phyloP scores from a whole-genome alignment of 2,888 invertebrate genomes.

The Eugnorisma glareosa region DNA sequence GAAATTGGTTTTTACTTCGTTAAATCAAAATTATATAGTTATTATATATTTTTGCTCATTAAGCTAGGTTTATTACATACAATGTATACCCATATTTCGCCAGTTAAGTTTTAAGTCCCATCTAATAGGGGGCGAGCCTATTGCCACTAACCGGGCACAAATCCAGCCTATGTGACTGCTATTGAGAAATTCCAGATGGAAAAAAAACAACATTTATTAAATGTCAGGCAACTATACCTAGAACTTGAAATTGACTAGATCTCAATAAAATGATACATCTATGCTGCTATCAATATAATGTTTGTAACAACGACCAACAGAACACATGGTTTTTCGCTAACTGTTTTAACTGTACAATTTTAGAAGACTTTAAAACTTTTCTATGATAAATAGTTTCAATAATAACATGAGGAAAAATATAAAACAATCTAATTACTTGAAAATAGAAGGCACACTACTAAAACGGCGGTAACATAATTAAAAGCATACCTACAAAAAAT shows the following conservation, averaged over 20 bases:
- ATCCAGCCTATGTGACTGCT: no score
- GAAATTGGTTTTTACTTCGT: background rate
- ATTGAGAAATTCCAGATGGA: no score
- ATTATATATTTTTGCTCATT: background rate
- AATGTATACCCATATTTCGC: no score
- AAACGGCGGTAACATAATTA: background rate
- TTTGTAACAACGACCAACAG: background rate
- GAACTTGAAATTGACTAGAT: background rate
- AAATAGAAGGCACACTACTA: background rate
- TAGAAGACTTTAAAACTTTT: background rate
- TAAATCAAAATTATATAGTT: no score
- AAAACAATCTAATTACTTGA: background rate
- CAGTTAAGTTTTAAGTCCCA: no score
- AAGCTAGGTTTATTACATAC: background rate
- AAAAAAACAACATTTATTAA: background rate
- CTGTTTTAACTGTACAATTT: background rate
- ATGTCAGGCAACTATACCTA: background rate
- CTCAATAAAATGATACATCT: background rate
- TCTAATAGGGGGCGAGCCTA: no score
- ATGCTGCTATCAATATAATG: background rate
- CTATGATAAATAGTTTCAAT: background rate
- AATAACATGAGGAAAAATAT: background rate
- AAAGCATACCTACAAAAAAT: conserved; percentile 3
- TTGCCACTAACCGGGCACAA: no score
- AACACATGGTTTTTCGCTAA: background rate